These are phyloP conservation scores for Cheilosia grossa DNA, from an alignment of 2,888 invertebrate species.

Conservation along the genomic window DNA sequence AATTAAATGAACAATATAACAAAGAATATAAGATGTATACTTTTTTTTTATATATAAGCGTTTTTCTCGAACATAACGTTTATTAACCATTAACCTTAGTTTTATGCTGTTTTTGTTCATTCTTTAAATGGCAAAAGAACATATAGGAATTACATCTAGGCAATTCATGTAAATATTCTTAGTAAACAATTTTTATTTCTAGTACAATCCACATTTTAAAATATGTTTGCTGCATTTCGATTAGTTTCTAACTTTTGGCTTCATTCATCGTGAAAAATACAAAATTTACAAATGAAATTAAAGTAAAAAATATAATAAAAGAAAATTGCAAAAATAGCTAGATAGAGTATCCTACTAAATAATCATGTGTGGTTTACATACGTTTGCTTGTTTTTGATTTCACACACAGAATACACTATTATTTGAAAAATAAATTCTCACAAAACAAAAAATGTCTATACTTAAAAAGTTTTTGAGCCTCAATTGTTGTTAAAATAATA, in stretches of 20 bases:
- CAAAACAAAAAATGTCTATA: constrained; percentile 32
- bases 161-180: constrained; percentile 11
- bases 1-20: constrained; percentile 52
- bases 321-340: not conserved
- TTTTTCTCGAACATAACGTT: constrained; percentile 31
- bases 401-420: constrained; percentile 43
- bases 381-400: constrained; percentile 35
- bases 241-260: constrained; percentile 47
- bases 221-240: constrained; percentile 21
- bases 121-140: constrained; percentile 23
- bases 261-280: constrained; percentile 16
- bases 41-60: constrained; percentile 34
- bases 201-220: constrained; percentile 5
- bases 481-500: constrained; percentile 48
- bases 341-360: constrained; percentile 11
- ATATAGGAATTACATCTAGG: constrained; percentile 26
- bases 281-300: constrained; percentile 2
- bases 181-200: not conserved
- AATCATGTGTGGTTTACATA: constrained; percentile 1
- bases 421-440: constrained; percentile 30
- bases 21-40: constrained; percentile 40
- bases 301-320: constrained; percentile 2
- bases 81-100: constrained; percentile 24
- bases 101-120: constrained; percentile 5
- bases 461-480: constrained; percentile 59